Evolutionary conservation across 1,140 invertebrate species (phyloP), one percentile per base, ranked within the genome.

Genomic region (Trachelipus rathkii): DNA sequence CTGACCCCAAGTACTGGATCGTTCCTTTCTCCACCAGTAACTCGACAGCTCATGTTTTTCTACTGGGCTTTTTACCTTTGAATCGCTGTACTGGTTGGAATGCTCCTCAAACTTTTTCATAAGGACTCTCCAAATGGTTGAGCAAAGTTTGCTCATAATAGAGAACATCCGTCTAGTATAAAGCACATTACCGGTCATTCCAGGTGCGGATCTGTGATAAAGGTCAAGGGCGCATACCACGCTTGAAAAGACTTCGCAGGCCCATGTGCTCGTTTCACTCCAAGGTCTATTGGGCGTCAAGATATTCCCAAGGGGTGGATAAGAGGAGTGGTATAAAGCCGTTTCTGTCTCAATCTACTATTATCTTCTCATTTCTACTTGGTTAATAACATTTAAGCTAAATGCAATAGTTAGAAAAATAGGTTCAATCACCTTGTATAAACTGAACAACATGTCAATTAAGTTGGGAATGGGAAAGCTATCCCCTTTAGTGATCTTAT

Each of bases 351-450:
- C 73, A 21, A 67, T n/a, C n/a, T 67, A 23, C 60, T 74, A 0
- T n/a, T 2, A 6, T 74, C 21, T n/a, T 74, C 73, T n/a, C 50
- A 74, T 66, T 43, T 74, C 73, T 0, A 66, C 67, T 44, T 74
- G 73, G 13, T n/a, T 74, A 66, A 74, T 67, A 74, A 43, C 73
- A 50, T 21, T 74, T 53, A n/a, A 74, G n/a, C 60, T 33, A 74
- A 11, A 60, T 74, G n/a, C 73, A 9, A 74, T 53, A 4, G 73
- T n/a, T 74, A 11, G 73, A 60, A 66, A 74, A 74, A 23, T 46
- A 44, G 0, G n/a, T n/a, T 24, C 10, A 46, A n/a, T n/a, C 23
- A 33, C 67, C 45, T 15, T 24, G 13, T n/a, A n/a, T 13, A 74
- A 23, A 43, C 60, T 74, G 50, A 33, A 43, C 6, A 74, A 67